These are phyloP conservation scores for Climacteris rufus DNA, from an alignment of 2,113 vertebrate species.

Conservation along the genomic window DNA sequence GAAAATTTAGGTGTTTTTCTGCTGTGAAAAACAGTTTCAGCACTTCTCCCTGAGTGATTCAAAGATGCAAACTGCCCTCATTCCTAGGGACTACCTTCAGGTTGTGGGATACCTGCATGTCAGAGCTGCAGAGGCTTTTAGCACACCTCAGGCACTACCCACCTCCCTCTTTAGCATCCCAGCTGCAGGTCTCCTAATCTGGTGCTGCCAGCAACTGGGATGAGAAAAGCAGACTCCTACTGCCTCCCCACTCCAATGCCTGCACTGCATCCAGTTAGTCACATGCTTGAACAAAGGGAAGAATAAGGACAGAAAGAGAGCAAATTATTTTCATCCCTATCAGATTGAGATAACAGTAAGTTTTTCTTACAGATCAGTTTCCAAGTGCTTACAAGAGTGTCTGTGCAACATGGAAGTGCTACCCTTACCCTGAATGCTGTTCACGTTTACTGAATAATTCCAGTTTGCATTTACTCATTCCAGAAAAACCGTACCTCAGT, in stretches of 20 bases:
- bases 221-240: neutral
- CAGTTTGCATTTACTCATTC: neutral
- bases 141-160: neutral
- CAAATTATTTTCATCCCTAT: neutral
- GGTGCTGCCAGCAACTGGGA: neutral
- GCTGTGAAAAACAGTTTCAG: neutral
- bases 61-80: neutral
- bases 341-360: neutral
- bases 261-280: neutral
- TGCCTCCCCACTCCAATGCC: neutral
- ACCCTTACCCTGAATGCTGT: neutral
- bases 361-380: neutral
- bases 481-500: accelerated
- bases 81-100: neutral
- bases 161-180: accelerated
- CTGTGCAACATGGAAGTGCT: neutral
- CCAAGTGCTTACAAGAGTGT: neutral
- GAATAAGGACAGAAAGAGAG: neutral
- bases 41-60: neutral
- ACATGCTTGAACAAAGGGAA: accelerated
- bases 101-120: accelerated
- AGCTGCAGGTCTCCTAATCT: neutral
- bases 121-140: neutral
- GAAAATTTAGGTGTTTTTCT: neutral
- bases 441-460: neutral